Conservation (phyloP, 2,113 vertebrate species). For the Pavo muticus region DNA sequence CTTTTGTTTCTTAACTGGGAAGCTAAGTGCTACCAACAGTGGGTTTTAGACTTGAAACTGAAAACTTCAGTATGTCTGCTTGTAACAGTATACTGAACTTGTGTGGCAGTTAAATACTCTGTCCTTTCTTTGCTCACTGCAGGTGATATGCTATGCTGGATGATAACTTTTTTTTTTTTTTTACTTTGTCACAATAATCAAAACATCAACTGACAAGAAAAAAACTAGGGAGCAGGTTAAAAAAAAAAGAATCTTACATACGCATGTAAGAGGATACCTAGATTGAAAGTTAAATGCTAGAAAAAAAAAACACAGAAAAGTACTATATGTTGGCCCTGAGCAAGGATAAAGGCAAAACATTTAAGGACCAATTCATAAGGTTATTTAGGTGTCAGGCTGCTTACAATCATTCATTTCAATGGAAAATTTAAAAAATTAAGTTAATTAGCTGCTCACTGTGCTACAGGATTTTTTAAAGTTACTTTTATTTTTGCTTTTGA, state of each 20-base stretch:
- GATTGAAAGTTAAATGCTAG: neutral
- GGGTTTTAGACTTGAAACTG: neutral
- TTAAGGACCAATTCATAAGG: neutral
- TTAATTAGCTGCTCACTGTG: neutral
- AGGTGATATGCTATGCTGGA: neutral
- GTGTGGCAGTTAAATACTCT: neutral
- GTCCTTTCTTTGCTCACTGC: neutral
- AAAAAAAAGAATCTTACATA: neutral
- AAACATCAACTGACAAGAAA: neutral
- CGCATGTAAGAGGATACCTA: neutral
- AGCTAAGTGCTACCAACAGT: neutral
- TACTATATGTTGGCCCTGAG: neutral
- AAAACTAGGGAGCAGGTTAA: neutral
- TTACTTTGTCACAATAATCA: neutral
- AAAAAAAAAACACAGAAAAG: neutral
- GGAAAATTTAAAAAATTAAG: neutral
- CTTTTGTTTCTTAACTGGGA: slow-evolving; percentile 7
- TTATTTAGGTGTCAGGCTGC: neutral
- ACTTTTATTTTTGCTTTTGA: neutral
- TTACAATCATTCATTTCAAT: neutral
- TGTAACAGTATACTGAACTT: slow-evolving; percentile 8
- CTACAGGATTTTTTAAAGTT: neutral
- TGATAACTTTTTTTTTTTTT: neutral
- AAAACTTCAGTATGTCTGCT: neutral
- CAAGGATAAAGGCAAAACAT: neutral